These are phyloP conservation scores for Pan paniscus DNA, from an alignment of 2,113 vertebrate species.

Conservation along the genomic window DNA sequence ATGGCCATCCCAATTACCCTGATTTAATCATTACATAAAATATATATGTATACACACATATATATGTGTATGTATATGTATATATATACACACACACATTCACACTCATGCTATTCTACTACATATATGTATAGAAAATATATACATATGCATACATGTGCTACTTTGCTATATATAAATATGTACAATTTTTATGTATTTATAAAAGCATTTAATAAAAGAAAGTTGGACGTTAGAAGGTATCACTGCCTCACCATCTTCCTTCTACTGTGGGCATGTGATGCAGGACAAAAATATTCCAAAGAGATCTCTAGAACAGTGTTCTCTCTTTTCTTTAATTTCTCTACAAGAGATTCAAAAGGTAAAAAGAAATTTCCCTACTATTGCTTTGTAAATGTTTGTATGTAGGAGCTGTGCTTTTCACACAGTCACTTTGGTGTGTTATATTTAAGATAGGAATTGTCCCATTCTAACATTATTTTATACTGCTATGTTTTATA, in stretches of 20 bases:
- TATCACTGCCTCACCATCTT: neutral
- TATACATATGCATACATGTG: too few relatives aligned
- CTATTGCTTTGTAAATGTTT: neutral
- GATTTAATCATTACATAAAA: neutral
- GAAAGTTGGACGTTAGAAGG: neutral
- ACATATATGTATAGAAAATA: too few relatives aligned
- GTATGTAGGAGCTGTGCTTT: neutral
- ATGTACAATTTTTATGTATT: too few relatives aligned
- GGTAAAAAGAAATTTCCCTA: neutral
- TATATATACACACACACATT: neutral
- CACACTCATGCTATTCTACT: too few relatives aligned
- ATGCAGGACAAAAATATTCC: neutral
- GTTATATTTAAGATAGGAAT: neutral
- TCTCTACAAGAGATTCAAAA: neutral
- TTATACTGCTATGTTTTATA: neutral
- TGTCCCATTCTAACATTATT: neutral
- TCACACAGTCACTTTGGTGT: neutral
- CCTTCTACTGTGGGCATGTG: neutral
- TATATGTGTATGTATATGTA: neutral
- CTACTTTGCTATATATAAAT: too few relatives aligned
- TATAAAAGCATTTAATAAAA: neutral
- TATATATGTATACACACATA: neutral
- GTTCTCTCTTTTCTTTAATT: neutral
- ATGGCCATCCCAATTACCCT: too few relatives aligned
- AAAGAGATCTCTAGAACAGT: neutral